Evolutionary conservation across 2,113 vertebrate genomes (phyloP).

Genomic region (Turnix velox): DNA sequence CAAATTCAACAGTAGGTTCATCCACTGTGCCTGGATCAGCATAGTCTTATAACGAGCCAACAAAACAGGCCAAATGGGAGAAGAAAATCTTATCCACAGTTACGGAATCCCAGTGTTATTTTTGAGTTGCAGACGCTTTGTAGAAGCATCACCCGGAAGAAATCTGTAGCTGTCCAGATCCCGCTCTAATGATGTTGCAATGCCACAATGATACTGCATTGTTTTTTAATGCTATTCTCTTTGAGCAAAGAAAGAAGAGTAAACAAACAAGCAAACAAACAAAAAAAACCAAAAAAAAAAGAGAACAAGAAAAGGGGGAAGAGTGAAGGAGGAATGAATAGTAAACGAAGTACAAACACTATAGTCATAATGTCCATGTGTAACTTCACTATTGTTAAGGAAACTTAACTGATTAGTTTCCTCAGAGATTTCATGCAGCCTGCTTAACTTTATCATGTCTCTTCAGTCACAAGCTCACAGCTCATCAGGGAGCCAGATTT

Average conservation of each 20-base stretch:
- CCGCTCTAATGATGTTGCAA: neutral
- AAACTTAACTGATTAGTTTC: neutral
- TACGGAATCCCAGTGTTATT: neutral
- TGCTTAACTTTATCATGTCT: neutral
- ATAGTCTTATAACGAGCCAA: neutral
- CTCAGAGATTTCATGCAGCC: neutral
- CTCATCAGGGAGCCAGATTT: neutral
- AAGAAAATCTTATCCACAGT: neutral
- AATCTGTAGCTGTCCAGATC: neutral
- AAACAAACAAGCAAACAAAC: too few species aligned
- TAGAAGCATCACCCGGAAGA: neutral
- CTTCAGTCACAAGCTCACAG: neutral
- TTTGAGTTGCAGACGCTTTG: neutral
- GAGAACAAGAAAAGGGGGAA: too few species aligned
- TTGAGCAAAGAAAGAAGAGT: neutral
- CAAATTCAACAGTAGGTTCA: neutral
- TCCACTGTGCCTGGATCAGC: neutral
- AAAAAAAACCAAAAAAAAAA: too few species aligned
- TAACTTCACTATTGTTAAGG: neutral
- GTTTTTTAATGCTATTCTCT: neutral
- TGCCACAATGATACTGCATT: neutral
- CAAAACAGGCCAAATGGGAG: neutral
- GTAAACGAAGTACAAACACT: neutral
- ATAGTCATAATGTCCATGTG: neutral
- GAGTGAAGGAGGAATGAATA: neutral